phyloP scores from a whole-genome alignment of 2,797 vertebrate genomes.

The Clarias platycephalus region DNA sequence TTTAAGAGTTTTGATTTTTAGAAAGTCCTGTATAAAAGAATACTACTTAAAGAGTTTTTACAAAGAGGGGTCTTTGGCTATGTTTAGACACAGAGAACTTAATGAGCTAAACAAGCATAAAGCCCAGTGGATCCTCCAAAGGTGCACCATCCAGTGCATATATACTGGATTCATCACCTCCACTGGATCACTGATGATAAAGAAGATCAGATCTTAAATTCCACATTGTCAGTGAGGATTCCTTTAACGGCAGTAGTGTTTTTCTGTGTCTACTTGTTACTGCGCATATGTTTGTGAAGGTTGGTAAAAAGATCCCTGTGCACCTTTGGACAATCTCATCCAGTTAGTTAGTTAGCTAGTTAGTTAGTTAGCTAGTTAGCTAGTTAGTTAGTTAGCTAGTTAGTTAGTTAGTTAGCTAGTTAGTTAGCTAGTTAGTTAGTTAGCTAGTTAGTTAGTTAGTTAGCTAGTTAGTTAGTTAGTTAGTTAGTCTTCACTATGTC shows the following conservation, averaged over 20 bases:
- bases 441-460: too few relatives aligned
- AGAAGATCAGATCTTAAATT: background rate
- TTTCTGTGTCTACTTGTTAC: background rate
- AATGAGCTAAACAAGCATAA: background rate
- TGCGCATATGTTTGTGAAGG: background rate
- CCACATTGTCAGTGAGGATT: background rate
- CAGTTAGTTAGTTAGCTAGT: too few relatives aligned
- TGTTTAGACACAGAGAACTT: background rate
- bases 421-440: too few relatives aligned
- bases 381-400: too few relatives aligned
- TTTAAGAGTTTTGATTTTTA: background rate
- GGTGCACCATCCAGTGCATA: constrained; percentile 1
- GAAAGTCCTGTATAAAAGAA: background rate
- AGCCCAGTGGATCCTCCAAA: background rate
- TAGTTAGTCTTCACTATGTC: background rate
- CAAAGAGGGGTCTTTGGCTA: background rate
- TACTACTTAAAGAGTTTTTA: background rate
- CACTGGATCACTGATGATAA: constrained; percentile 29
- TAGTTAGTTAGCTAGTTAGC: too few relatives aligned
- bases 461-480: too few relatives aligned
- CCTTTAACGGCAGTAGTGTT: background rate
- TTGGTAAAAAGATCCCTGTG: background rate
- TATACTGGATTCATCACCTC: constrained; percentile 13
- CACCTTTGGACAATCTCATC: background rate
- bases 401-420: too few relatives aligned